Percentiles rank a stretch among this genome's conserved stretches.
phyloP scores from a whole-genome alignment of 2,113 vertebrate genomes.

The Dinomys branickii region DNA sequence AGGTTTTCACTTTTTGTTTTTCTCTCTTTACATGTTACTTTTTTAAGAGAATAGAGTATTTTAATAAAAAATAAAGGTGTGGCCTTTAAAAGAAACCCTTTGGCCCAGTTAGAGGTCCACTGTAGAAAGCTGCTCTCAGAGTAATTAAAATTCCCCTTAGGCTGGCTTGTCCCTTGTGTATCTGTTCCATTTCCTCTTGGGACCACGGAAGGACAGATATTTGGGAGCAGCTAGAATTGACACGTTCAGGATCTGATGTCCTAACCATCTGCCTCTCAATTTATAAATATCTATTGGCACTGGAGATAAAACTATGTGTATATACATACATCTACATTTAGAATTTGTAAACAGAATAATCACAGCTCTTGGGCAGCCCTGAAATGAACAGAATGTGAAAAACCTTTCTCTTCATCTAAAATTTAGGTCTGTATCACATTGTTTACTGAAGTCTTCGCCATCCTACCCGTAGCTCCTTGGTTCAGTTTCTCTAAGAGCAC shows the following conservation, averaged over 20 bases:
- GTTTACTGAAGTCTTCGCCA: not conserved
- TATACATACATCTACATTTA: not conserved
- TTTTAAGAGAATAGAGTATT: not conserved
- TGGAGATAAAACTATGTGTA: not conserved
- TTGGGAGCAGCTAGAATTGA: not conserved
- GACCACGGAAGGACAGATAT: not conserved
- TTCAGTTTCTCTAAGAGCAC: not conserved
- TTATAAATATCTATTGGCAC: constrained; percentile 26
- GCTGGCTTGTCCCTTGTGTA: not conserved
- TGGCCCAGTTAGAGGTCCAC: not conserved
- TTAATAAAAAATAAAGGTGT: constrained; percentile 28
- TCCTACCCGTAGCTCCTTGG: not conserved
- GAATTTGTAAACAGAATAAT: constrained; percentile 37
- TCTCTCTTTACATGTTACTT: not conserved
- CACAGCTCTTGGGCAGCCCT: not conserved
- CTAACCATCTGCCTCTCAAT: constrained; percentile 21
- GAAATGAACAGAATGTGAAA: not conserved
- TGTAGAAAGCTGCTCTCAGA: not conserved
- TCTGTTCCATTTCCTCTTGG: not conserved
- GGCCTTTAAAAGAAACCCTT: constrained; percentile 20
- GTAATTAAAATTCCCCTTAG: not conserved
- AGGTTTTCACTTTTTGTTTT: not conserved
- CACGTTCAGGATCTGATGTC: not conserved
- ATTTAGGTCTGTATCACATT: not conserved
- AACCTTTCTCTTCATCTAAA: not conserved